Conservation (phyloP, 2,888 invertebrate genomes). For the Sarcophaga variegata region DNA sequence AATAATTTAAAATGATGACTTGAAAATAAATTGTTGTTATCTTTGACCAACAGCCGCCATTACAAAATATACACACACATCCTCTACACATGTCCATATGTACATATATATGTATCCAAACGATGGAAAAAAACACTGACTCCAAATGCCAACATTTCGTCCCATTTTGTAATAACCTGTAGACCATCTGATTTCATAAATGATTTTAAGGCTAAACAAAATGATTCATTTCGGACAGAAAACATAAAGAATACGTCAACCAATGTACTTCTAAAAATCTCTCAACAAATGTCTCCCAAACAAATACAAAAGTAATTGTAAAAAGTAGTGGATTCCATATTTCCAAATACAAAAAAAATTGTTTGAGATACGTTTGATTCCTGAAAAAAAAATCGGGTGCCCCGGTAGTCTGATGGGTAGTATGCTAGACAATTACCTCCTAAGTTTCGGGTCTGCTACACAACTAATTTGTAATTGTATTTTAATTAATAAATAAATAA, state of each 20-base stretch:
- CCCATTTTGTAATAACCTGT: background rate
- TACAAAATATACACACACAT: background rate
- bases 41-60: conserved; percentile 78
- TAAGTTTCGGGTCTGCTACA: too few species aligned
- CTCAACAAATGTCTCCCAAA: too few species aligned
- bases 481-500: too few species aligned
- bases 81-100: background rate
- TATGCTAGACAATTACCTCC: too few species aligned
- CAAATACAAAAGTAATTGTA: too few species aligned
- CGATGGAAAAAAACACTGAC: background rate
- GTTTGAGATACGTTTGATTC: too few species aligned
- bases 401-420: too few species aligned
- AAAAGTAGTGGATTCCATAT: too few species aligned
- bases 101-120: background rate
- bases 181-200: background rate
- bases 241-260: background rate
- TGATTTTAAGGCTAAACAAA: background rate
- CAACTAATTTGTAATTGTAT: too few species aligned
- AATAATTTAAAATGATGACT: conserved; percentile 81
- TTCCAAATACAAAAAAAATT: too few species aligned
- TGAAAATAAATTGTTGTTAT: conserved; percentile 80
- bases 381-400: too few species aligned
- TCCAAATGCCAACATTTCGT: background rate
- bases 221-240: background rate
- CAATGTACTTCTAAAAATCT: background rate